Evolutionary conservation across 1,140 invertebrate species (phyloP).

Genomic region (Lucilia cuprina): DNA sequence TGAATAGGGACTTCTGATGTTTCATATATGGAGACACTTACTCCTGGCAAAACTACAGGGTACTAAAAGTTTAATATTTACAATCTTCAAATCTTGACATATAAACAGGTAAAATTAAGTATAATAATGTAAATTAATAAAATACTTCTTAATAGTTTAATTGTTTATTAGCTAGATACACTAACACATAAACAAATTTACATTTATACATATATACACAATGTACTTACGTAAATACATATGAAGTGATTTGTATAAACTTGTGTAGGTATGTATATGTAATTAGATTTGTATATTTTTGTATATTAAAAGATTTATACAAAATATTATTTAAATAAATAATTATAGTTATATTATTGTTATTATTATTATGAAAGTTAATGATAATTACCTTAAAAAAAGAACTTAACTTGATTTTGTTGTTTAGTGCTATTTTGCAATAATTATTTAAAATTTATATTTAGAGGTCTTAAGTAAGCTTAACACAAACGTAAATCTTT

Average conservation of each 20-base stretch:
- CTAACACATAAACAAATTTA: not conserved
- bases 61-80: not conserved
- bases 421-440: too few relatives aligned
- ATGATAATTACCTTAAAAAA: not conserved
- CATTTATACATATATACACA: not conserved
- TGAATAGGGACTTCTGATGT: too few relatives aligned
- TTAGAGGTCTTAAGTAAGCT: not conserved
- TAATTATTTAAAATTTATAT: not conserved
- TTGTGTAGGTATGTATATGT: not conserved
- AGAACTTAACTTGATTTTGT: too few relatives aligned
- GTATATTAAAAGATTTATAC: not conserved
- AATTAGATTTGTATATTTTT: not conserved
- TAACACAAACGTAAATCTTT: too few relatives aligned
- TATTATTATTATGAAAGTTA: not conserved
- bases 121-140: conserved; percentile 28
- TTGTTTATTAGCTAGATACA: conserved; percentile 6
- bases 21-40: too few relatives aligned
- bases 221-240: too few relatives aligned
- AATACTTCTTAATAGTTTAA: conserved; percentile 26
- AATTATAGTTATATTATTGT: not conserved
- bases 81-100: not conserved
- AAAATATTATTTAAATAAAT: not conserved
- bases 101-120: conserved; percentile 5
- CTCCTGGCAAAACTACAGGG: too few relatives aligned
- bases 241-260: not conserved